Conservation (phyloP, 2,888 invertebrate genomes). For the Phasia obesa region DNA sequence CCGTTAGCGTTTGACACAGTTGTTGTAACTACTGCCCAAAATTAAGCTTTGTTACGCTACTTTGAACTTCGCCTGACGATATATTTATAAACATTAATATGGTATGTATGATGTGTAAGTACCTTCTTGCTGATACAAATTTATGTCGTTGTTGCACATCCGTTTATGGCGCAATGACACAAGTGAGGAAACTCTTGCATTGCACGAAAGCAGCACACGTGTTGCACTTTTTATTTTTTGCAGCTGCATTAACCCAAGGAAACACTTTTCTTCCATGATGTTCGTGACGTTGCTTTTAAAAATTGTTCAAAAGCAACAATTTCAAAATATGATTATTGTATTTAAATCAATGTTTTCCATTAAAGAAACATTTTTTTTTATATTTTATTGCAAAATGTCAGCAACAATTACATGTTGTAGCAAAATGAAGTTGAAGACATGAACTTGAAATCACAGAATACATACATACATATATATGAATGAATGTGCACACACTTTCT, state of each 20-base stretch:
- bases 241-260: conserved; percentile 60
- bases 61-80: neutral
- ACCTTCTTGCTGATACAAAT: conserved; percentile 9
- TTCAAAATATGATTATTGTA: conserved; percentile 23
- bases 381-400: conserved; percentile 42
- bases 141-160: conserved; percentile 46
- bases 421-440: conserved; percentile 53
- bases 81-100: neutral
- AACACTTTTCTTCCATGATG: conserved; percentile 10
- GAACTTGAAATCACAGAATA: conserved; percentile 60
- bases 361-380: neutral
- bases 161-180: conserved; percentile 55
- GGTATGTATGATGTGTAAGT: neutral
- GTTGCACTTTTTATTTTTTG: conserved; percentile 57
- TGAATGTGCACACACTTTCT: conserved; percentile 24
- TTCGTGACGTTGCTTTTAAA: conserved; percentile 40
- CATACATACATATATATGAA: no score
- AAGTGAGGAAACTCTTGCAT: conserved; percentile 45
- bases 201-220: conserved; percentile 61
- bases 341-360: conserved; percentile 22
- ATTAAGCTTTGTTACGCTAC: no score
- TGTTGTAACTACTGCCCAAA: no score
- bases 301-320: conserved; percentile 40
- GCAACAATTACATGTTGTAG: conserved; percentile 56
- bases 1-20: no score